Base-by-base conservation (phyloP, 2,888 invertebrate species). In the Cephus pulcher region DNA sequence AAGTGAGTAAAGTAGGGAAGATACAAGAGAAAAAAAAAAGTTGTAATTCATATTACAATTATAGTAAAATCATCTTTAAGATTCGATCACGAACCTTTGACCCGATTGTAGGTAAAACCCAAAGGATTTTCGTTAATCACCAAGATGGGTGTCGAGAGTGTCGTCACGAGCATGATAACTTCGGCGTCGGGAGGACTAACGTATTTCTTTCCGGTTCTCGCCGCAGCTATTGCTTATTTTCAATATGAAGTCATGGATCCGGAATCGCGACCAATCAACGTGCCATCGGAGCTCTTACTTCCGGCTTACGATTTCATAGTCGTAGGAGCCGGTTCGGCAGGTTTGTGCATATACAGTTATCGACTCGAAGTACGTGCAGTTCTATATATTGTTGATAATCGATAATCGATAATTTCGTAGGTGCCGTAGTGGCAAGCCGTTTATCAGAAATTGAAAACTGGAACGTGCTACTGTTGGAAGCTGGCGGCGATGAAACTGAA, bases 401-500 rank as follows among this genome's bases (percentile, higher is more conserved):
- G 33, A 70, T 70, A 71, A 33, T 70, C 32, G 32, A 33, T 71
- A 12, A 33, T 15, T 34, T 32, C 89, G 78, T 91, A 95, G 96
- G 96, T 30, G 95, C 97, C 0, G 97, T 97, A 12, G 93, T 97
- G 23, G 97, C 97, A 0, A 97, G 96, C 91, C 94, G 97, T 73
- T 91, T 97, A 34, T 95, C 96, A 56, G 97, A 97, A 91, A 93
- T 97, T 33, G 95, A 95, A 81, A 93, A 95, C 82, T 97, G 96
- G 96, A 96, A 95, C 82, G 94, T 97, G 0, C 92, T 98, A 3
- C 92, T 98, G 0, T 88, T 98, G 83, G 97, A 98, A 92, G 97
- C 97, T 1, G 97, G 97, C 1, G 97, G 96, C 1, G 97, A 97
- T 91, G 97, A 98, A 92, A 97, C 97, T 0, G 97, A 97, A 91